phyloP scores from a whole-genome alignment of 1,140 invertebrate genomes.

The Nomia melanderi region DNA sequence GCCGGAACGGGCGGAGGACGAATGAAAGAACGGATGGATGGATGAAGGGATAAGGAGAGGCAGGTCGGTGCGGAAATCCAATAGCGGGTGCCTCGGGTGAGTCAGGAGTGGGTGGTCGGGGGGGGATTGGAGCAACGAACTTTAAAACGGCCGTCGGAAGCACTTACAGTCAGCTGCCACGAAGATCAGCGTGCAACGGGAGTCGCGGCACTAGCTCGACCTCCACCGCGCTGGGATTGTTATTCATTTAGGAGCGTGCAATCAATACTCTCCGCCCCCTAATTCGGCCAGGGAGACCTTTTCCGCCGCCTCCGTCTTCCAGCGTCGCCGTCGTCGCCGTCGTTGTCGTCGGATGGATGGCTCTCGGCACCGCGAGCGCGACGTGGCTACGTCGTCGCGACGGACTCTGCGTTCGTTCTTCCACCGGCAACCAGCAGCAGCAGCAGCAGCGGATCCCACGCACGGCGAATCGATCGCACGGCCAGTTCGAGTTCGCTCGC shows the following conservation, averaged over 20 bases:
- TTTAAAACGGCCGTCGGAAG: slow-evolving; percentile 23
- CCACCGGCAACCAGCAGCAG: too few relatives aligned
- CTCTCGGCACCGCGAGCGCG: background rate
- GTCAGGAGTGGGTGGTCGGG: too few relatives aligned
- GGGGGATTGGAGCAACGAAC: slow-evolving; percentile 32
- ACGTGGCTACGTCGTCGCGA: background rate
- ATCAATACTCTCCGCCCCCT: slow-evolving; percentile 50
- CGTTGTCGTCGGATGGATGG: background rate
- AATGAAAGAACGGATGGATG: background rate
- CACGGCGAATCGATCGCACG: slow-evolving; percentile 10
- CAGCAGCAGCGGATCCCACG: too few relatives aligned
- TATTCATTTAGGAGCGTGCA: slow-evolving; percentile 71
- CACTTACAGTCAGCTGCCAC: slow-evolving; percentile 77
- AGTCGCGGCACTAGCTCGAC: slow-evolving; percentile 74
- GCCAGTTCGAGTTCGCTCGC: slow-evolving; percentile 4
- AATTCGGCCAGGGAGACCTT: slow-evolving; percentile 39
- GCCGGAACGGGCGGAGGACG: background rate
- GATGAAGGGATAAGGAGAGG: background rate
- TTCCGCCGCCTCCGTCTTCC: background rate
- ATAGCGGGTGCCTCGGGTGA: too few relatives aligned
- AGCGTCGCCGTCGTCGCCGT: background rate
- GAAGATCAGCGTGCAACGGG: slow-evolving; percentile 65
- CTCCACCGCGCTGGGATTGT: slow-evolving; percentile 72
- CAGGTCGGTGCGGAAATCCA: slow-evolving; percentile 1
- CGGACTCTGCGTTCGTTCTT: background rate